Percentiles rank a stretch among this genome's conserved stretches.
These are phyloP conservation scores for Sebastes kiyomatsui DNA, from an alignment of 2,797 vertebrate genomes.

Conservation along the genomic window DNA sequence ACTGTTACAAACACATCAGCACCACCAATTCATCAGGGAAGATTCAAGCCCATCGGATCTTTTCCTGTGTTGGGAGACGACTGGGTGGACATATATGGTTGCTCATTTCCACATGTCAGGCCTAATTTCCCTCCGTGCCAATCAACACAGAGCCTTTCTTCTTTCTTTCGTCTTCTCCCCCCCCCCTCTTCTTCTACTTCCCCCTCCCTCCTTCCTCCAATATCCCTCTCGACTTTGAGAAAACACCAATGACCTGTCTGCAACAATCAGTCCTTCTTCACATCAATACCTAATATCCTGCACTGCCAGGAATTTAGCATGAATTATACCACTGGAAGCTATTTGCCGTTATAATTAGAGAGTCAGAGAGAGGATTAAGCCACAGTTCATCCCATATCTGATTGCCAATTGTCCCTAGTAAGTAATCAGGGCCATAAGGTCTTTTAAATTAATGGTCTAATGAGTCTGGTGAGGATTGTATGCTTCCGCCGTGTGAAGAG, in stretches of 20 bases:
- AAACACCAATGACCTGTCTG: constrained; percentile 39
- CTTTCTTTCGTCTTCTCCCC: not conserved
- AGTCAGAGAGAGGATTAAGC: constrained; percentile 43
- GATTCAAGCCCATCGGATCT: not conserved
- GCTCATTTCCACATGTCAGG: constrained; percentile 45
- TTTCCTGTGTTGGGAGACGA: constrained; percentile 9
- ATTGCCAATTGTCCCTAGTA: constrained; percentile 49
- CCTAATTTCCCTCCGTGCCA: constrained; percentile 47
- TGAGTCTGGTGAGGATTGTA: constrained; percentile 29
- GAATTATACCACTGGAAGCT: constrained; percentile 42
- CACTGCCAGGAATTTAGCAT: constrained; percentile 24
- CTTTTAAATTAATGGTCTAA: constrained; percentile 45
- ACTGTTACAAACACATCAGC: not conserved
- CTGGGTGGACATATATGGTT: not conserved
- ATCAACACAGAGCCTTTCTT: constrained; percentile 6
- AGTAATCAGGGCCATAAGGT: constrained; percentile 44
- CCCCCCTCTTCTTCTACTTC: not conserved
- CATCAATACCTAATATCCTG: constrained; percentile 50
- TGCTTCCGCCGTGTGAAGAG: not conserved
- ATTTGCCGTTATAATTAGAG: constrained; percentile 59
- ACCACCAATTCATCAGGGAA: not conserved
- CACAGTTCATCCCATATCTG: constrained; percentile 42
- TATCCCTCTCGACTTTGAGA: not conserved
- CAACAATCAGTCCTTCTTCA: constrained; percentile 39
- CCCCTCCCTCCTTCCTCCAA: not conserved